Conservation (phyloP, 2,888 invertebrate species). For the Alloplasta piceator region DNA sequence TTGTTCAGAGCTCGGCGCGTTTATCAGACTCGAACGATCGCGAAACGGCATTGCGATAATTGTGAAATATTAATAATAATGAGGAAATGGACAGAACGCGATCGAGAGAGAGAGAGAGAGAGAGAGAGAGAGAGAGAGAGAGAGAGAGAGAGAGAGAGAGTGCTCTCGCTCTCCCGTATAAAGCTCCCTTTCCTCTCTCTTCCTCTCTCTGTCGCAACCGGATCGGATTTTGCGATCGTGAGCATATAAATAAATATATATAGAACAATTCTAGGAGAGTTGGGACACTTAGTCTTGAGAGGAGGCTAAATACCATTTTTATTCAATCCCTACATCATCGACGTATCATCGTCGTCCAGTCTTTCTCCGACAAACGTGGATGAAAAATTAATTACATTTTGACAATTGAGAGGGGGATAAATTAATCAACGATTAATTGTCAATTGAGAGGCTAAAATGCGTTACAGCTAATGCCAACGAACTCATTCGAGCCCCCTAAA, state of each 20-base stretch:
- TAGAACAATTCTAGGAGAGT: background rate
- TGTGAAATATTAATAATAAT: constrained; percentile 79
- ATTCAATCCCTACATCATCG: too few relatives aligned
- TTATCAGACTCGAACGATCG: constrained; percentile 71
- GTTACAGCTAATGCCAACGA: too few relatives aligned
- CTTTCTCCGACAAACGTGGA: too few relatives aligned
- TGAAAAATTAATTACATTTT: too few relatives aligned
- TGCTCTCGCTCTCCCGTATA: constrained; percentile 20
- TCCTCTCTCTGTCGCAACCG: constrained; percentile 66
- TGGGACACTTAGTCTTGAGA: too few relatives aligned
- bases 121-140: background rate
- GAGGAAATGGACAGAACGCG: constrained; percentile 70
- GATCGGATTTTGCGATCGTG: constrained; percentile 68
- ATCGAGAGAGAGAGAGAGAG: constrained; percentile 23
- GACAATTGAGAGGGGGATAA: too few relatives aligned
- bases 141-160: constrained; percentile 20
- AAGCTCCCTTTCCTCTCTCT: background rate
- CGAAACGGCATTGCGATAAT: constrained; percentile 74
- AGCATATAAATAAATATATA: constrained; percentile 16
- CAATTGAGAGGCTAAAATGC: too few relatives aligned
- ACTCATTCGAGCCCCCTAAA: too few relatives aligned
- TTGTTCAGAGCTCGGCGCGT: constrained; percentile 39
- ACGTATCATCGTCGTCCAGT: too few relatives aligned
- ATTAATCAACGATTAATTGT: too few relatives aligned
- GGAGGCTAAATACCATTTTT: too few relatives aligned